Base-by-base conservation (phyloP, 2,888 invertebrate genomes). In the Emmelina monodactyla region DNA sequence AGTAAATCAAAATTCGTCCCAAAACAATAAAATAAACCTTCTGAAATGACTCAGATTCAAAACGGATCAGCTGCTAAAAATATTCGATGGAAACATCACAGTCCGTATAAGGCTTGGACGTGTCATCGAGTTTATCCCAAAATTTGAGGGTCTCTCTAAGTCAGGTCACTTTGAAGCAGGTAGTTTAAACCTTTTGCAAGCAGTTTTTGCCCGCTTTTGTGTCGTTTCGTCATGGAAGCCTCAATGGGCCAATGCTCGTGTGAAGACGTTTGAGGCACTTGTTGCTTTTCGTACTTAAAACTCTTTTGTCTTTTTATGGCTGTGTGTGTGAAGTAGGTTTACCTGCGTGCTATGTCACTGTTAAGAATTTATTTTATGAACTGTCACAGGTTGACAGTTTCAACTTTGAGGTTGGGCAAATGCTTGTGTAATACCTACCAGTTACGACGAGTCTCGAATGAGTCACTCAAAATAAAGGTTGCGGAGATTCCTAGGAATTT, bases 81-180 rank as follows among this genome's bases (percentile, higher is more conserved):
- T 53, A 54, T 51, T 45, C 25, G 22, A 35, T 38, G 11, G n/a
- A 25, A 25, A 25, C 11, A 9, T 7, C 25, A 25, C n/a, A 25
- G 11, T 7, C 11, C 25, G 25, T 25, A 25, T 25, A 25, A 25
- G 25, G 25, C 11, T 10, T 11, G 25, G 25, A 55, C 58, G 55
- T 60, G 46, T 49, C 46, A 31, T 29, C 22, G 35, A 22, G 32
- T 16, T 30, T 25, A 45, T 40, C 31, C 38, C 44, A 53, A 50
- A 46, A 53, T 48, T 42, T 38, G 50, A 54, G 46, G 51, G 47
- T 47, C 51, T 55, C 54, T 50, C 53, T 47, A 44, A 43, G 41
- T 47, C 51, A 53, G 44, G 47, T 47, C 49, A 53, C 53, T 59
- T 51, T 57, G 45, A 54, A 53, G 64, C 73, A 76, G 76, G 76